phyloP scores from a whole-genome alignment of 1,140 invertebrate genomes.

The Penaeus japonicus region DNA sequence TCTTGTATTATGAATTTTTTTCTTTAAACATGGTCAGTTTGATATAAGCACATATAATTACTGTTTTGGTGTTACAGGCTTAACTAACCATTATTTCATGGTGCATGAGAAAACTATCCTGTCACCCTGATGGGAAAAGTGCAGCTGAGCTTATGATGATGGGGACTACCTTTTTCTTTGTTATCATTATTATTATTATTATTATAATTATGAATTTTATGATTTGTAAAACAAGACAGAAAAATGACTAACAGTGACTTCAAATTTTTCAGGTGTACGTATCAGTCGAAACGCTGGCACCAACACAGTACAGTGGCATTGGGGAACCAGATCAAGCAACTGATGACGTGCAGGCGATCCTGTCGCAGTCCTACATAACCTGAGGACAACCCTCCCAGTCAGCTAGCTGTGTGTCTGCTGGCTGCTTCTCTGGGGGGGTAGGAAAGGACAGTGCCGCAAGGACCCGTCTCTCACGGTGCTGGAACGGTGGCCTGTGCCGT shows the following conservation, averaged over 20 bases:
- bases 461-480: neutral
- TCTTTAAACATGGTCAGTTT: too few species aligned
- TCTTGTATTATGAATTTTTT: too few species aligned
- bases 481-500: neutral
- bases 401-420: conserved; percentile 31
- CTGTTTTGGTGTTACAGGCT: too few species aligned
- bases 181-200: neutral
- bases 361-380: conserved; percentile 43
- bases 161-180: too few species aligned
- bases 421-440: conserved; percentile 35
- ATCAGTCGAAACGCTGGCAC: conserved; percentile 45
- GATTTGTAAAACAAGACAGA: neutral
- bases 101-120: neutral
- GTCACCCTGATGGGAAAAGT: neutral
- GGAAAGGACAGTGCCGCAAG: neutral
- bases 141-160: too few species aligned
- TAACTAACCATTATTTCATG: too few species aligned
- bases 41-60: too few species aligned
- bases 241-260: neutral
- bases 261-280: conserved; percentile 42
- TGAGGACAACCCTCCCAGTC: conserved; percentile 50
- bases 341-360: conserved; percentile 49
- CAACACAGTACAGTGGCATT: conserved; percentile 46
- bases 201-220: neutral
- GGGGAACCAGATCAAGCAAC: conserved; percentile 36